Percentiles rank a stretch among this genome's conserved stretches.
These are phyloP conservation scores for Tenualosa thibaudeaui DNA, from an alignment of 2,797 vertebrate genomes.

Conservation along the genomic window DNA sequence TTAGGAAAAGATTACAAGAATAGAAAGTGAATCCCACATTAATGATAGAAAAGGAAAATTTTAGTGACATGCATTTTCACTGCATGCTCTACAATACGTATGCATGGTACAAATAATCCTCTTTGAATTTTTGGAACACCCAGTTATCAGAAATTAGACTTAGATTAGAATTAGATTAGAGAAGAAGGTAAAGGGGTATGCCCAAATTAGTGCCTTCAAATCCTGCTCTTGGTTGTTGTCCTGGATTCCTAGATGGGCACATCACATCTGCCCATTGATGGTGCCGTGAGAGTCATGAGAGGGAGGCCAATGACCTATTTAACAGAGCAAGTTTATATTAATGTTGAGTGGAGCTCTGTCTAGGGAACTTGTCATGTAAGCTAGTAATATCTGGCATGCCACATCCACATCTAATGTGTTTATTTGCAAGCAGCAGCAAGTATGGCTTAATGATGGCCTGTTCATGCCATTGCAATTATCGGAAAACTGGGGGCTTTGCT, in stretches of 20 bases:
- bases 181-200: neutral
- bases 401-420: neutral
- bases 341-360: neutral
- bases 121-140: neutral
- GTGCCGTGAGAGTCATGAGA: neutral
- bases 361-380: neutral
- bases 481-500: neutral
- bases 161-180: too few relatives aligned
- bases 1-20: neutral
- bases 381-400: neutral
- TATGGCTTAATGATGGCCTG: neutral
- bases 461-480: neutral
- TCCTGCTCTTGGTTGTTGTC: neutral
- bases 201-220: neutral
- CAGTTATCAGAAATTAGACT: neutral
- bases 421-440: neutral
- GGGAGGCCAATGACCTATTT: constrained; percentile 13
- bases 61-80: too few relatives aligned
- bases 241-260: constrained; percentile 5
- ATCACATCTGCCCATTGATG: neutral
- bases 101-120: too few relatives aligned
- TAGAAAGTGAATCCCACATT: neutral
- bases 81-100: too few relatives aligned
- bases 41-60: neutral
- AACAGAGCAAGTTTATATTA: constrained; percentile 10